Evolutionary conservation across 1,140 invertebrate genomes (phyloP).

Genomic region (Hormaphis cornu): DNA sequence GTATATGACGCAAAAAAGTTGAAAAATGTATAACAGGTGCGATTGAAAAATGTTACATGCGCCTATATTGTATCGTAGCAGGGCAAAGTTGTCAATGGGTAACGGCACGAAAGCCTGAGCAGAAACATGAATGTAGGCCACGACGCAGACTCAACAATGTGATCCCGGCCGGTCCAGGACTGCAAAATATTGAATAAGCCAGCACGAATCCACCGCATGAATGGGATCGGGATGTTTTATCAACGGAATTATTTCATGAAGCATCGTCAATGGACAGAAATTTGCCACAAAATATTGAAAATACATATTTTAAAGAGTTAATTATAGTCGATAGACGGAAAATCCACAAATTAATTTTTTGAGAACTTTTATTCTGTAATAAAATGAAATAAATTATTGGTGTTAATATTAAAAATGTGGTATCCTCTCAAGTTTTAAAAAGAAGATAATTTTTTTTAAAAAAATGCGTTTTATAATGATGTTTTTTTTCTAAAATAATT

Average conservation of each 20-base stretch:
- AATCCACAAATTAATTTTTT: too few relatives aligned
- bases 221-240: conserved; percentile 3
- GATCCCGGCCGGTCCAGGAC: conserved; percentile 3
- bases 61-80: background rate
- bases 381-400: too few relatives aligned
- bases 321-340: too few relatives aligned
- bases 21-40: background rate
- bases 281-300: background rate
- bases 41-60: background rate
- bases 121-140: conserved; percentile 24
- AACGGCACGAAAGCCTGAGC: background rate
- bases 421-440: too few relatives aligned
- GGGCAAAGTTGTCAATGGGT: conserved; percentile 10
- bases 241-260: conserved; percentile 1
- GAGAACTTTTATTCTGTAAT: too few relatives aligned
- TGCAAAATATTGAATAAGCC: conserved; percentile 28
- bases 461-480: too few relatives aligned
- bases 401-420: too few relatives aligned
- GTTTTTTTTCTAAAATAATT: too few relatives aligned
- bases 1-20: too few relatives aligned
- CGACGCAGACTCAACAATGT: conserved; percentile 18
- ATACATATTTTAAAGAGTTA: too few relatives aligned
- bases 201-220: background rate
- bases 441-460: too few relatives aligned
- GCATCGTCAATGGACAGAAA: background rate